A percentile compares a stretch with the other conserved stretches of the same genome.
These are phyloP conservation scores for Acestrorhynchus altus DNA, from an alignment of 2,797 vertebrate genomes.

Conservation along the genomic window DNA sequence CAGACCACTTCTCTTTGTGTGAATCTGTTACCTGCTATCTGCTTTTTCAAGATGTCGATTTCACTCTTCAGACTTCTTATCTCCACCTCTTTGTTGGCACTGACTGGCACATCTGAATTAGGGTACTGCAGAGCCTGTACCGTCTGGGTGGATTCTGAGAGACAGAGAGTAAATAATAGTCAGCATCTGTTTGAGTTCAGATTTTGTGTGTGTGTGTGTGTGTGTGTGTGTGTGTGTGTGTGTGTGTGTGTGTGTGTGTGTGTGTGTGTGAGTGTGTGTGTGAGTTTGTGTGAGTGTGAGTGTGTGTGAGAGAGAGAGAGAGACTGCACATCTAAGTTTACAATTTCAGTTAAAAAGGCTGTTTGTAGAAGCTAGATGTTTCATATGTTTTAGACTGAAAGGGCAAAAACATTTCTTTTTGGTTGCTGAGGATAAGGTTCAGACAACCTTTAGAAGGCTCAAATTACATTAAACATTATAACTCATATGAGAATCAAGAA, in stretches of 20 bases:
- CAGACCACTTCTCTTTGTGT: background rate
- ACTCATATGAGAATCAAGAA: no score
- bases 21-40: conserved; percentile 84
- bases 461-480: no score
- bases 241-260: background rate
- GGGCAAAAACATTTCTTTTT: no score
- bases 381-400: no score
- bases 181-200: background rate
- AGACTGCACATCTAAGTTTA: no score
- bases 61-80: conserved; percentile 93
- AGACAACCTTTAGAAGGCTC: no score
- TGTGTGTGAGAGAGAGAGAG: no score
- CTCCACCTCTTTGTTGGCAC: conserved; percentile 91
- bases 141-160: conserved; percentile 91
- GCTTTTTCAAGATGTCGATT: conserved; percentile 93
- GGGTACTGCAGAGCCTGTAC: conserved; percentile 93
- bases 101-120: conserved; percentile 82
- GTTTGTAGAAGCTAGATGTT: no score
- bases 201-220: background rate
- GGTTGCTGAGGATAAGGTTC: no score
- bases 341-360: no score
- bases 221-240: conserved; percentile 11
- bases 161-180: background rate
- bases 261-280: no score
- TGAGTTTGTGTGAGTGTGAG: no score